Evolutionary conservation across 2,797 vertebrate species (phyloP).

Genomic region (Ptychobarbus kaznakovi): DNA sequence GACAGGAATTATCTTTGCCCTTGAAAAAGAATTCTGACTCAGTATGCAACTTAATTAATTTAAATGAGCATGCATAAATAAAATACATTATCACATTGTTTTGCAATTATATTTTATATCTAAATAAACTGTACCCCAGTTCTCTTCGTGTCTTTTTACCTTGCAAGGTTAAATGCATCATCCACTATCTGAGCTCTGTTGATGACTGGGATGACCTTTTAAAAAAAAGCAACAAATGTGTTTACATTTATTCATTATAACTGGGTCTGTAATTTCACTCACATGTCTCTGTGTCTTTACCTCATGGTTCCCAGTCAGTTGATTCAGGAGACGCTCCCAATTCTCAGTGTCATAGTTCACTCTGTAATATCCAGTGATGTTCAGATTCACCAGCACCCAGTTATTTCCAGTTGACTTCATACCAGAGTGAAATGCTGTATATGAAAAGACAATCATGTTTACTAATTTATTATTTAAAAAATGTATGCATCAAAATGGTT

Average conservation of each 20-base stretch:
- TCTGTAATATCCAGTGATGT: conserved; percentile 86
- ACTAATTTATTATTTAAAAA: background rate
- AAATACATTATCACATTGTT: background rate
- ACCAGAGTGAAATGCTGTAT: background rate
- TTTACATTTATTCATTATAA: background rate
- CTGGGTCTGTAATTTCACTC: background rate
- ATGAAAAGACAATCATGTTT: background rate
- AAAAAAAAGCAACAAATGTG: background rate
- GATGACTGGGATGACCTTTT: conserved; percentile 81
- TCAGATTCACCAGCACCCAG: conserved; percentile 86
- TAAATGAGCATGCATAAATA: background rate
- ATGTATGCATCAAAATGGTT: background rate
- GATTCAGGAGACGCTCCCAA: conserved; percentile 80
- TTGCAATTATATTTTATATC: background rate
- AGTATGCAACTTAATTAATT: background rate
- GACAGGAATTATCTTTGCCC: conserved; percentile 70
- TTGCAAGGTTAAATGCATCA: conserved; percentile 92
- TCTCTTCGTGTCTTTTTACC: conserved; percentile 71
- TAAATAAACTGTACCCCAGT: background rate
- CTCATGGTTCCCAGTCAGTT: conserved; percentile 12
- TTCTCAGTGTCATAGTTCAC: conserved; percentile 90
- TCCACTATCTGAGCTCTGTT: conserved; percentile 93
- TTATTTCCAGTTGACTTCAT: conserved; percentile 18
- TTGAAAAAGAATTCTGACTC: conserved; percentile 52
- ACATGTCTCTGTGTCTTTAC: conserved; percentile 68